Conservation (phyloP, 64 coral and sea anemone genomes). For the Dendrophyllia cribrosa region DNA sequence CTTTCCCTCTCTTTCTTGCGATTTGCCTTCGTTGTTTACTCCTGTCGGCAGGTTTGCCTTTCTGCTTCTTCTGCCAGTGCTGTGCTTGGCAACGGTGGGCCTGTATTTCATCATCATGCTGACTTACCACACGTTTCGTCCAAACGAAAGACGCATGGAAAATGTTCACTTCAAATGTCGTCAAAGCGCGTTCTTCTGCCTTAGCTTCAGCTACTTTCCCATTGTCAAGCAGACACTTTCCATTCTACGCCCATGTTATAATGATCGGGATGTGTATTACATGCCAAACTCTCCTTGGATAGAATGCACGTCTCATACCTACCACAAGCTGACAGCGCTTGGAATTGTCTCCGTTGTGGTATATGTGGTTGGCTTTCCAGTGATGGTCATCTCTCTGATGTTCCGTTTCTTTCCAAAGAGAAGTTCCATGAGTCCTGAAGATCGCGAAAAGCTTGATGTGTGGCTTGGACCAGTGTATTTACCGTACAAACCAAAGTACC, state of each 20-base stretch:
- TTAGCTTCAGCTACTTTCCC: conserved; percentile 58
- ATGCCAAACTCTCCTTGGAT: conserved; percentile 62
- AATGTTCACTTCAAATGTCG: conserved; percentile 59
- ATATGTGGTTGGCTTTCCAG: conserved; percentile 53
- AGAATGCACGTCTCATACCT: conserved; percentile 27
- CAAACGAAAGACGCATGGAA: neutral
- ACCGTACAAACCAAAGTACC: conserved; percentile 48
- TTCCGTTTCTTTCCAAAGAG: conserved; percentile 10
- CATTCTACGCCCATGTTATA: conserved; percentile 30
- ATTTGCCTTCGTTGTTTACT: conserved; percentile 43
- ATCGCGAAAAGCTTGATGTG: neutral
- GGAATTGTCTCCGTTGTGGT: conserved; percentile 49
- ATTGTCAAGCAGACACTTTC: conserved; percentile 40
- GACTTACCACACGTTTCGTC: conserved; percentile 14
- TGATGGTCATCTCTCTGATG: conserved; percentile 25
- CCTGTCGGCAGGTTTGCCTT: conserved; percentile 51
- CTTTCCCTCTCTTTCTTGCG: conserved; percentile 33
- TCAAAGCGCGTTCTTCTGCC: conserved; percentile 53
- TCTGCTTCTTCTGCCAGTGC: conserved; percentile 46
- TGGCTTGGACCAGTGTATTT: conserved; percentile 49
- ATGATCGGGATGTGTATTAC: conserved; percentile 18
- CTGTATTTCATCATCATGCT: neutral
- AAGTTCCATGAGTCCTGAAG: neutral
- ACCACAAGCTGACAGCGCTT: neutral
- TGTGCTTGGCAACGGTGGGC: neutral